Evolutionary conservation across 2,797 vertebrate genomes (phyloP).

Genomic region (Cyprinella venusta): DNA sequence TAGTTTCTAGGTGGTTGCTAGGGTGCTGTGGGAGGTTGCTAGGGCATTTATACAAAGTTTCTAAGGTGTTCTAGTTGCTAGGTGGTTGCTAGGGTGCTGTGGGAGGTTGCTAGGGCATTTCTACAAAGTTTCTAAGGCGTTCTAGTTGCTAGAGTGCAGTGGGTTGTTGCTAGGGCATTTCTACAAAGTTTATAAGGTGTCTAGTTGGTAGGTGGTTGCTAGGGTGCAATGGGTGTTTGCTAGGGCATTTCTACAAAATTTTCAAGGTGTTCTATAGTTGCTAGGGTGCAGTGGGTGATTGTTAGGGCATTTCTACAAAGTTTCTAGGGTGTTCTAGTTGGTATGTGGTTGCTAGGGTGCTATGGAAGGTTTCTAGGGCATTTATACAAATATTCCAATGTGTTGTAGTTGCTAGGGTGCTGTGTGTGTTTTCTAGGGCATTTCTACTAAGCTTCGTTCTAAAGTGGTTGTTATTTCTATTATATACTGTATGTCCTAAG

Average conservation of each 20-base stretch:
- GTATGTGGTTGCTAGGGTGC: not conserved
- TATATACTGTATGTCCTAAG: too few relatives aligned
- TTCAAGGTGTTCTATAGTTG: not conserved
- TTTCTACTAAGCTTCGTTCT: not conserved
- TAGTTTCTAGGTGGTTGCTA: not conserved
- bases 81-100: not conserved
- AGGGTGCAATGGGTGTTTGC: not conserved
- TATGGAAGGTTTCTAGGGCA: not conserved
- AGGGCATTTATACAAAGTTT: not conserved
- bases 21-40: not conserved
- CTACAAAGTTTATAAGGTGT: fast-evolving
- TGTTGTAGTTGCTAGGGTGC: not conserved
- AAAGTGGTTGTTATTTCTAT: too few relatives aligned
- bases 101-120: not conserved
- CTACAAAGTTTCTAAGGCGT: not conserved
- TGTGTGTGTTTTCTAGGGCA: not conserved
- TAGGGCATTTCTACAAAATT: too few relatives aligned
- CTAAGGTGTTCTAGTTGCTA: not conserved
- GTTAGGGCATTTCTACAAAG: not conserved
- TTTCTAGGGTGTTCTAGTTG: not conserved
- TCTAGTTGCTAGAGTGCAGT: not conserved
- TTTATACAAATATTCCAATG: fast-evolving
- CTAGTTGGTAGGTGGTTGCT: fast-evolving
- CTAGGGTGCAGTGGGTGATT: not conserved
- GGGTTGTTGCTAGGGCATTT: not conserved